Conservation (phyloP, 1,140 invertebrate genomes). For the Nasonia longicornis region DNA sequence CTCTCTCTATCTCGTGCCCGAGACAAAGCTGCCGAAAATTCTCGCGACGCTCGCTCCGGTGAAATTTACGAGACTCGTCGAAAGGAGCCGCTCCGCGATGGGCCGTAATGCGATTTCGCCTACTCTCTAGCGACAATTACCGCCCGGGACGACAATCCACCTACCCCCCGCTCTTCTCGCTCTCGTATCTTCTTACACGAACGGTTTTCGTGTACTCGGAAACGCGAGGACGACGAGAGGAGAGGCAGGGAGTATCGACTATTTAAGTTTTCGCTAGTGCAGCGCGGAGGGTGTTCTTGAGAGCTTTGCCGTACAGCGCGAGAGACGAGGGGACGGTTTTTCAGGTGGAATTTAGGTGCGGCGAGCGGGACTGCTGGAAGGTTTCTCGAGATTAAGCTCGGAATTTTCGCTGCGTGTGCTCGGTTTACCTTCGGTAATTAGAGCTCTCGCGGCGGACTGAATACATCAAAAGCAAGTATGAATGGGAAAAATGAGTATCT, state of each 20-base stretch:
- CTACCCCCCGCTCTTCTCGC: background rate
- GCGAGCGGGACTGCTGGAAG: background rate
- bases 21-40: background rate
- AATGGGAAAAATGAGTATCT: too few species aligned
- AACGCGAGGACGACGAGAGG: background rate
- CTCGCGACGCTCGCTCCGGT: background rate
- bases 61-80: slow-evolving; percentile 28
- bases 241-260: slow-evolving; percentile 1
- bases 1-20: too few species aligned
- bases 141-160: slow-evolving; percentile 13
- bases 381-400: slow-evolving; percentile 9
- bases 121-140: slow-evolving; percentile 50
- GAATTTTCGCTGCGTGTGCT: background rate
- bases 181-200: slow-evolving; percentile 9
- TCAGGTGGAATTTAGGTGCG: background rate
- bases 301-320: background rate
- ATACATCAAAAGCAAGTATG: too few species aligned
- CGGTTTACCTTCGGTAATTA: background rate
- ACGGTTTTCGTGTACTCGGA: background rate
- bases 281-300: background rate
- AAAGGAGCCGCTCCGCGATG: slow-evolving; percentile 14
- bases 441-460: background rate
- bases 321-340: background rate
- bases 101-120: slow-evolving; percentile 25
- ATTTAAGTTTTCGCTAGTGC: background rate